Base-by-base conservation (phyloP, 2,797 vertebrate species). In the Gouania willdenowi region DNA sequence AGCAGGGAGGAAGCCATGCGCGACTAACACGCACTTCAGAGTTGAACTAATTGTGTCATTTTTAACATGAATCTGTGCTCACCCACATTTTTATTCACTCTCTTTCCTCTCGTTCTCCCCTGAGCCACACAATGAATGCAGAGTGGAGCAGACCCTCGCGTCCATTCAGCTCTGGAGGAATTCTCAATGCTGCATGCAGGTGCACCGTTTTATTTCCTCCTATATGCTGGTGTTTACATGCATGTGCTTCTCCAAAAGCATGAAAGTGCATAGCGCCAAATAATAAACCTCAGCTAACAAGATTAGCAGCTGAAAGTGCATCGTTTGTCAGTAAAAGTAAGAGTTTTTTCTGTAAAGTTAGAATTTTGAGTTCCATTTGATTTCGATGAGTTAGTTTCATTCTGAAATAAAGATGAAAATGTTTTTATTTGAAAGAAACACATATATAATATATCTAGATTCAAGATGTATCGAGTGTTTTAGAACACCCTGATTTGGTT, bases 31-130 rank as follows among this genome's bases (percentile, higher is more conserved):
- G 47, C 74, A 86, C 83, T 83, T 78, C 83, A 80, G 81, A 84
- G 79, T 81, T 84, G 79, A 85, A 85, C 83, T 85, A 86, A 87
- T 87, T 87, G 82, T 84, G 84, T 87, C 81, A 85, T 85, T 83
- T 85, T 83, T 82, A 82, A 87, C 84, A 81, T 78, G 75, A 85
- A 77, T 85, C 78, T 80, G 49, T 65, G 77, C 81, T 83, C 56
- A 62, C 61, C 63, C 73, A 55, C 72, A 65, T 77, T 79, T n/a
- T 76, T 78, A 74, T 76, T 77, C 74, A 64, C 66, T 74, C 71
- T 66, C 54, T 53, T 57, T 70, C 66, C 77, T 71, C 68, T 54
- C 38, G 37, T 46, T 75, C 59, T 71, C 77, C 71, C 75, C 62
- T 67, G 81, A 82, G 81, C 73, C 71, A 59, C 56, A 55, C 71